Evolutionary conservation across 2,888 invertebrate genomes (phyloP).

Genomic region (Macrophya annulata): DNA sequence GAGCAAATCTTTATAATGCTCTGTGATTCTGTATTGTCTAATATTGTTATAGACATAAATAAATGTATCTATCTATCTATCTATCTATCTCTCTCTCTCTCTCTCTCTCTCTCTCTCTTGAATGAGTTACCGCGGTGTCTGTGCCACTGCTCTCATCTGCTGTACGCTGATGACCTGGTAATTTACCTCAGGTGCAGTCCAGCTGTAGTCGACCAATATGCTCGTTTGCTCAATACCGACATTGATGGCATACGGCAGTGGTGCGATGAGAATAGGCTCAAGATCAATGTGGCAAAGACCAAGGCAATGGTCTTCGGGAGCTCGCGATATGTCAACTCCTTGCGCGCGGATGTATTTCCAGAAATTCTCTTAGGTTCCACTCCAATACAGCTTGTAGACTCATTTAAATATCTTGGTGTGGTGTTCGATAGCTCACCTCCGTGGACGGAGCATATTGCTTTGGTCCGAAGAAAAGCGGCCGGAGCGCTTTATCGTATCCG

Average conservation of each 20-base stretch:
- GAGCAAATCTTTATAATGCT: too few species aligned
- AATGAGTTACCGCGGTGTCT: constrained; percentile 9
- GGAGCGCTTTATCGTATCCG: constrained; percentile 13
- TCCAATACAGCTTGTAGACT: background rate
- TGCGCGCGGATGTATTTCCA: background rate
- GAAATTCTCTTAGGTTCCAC: background rate
- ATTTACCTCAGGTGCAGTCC: background rate
- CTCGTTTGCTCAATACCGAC: background rate
- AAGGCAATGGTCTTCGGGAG: background rate
- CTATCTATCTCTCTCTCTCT: too few species aligned
- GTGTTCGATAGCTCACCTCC: background rate
- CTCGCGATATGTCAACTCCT: background rate
- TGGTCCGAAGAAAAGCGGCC: background rate
- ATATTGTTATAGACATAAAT: too few species aligned
- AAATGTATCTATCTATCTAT: too few species aligned
- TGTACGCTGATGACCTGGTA: background rate
- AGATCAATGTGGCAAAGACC: background rate
- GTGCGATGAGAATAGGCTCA: background rate
- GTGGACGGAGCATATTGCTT: constrained; percentile 1
- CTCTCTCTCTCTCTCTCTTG: too few species aligned
- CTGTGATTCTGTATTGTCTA: too few species aligned
- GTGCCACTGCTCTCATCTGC: background rate
- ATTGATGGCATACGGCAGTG: background rate
- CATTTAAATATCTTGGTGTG: constrained; percentile 18
- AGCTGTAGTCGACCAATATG: background rate